These are phyloP conservation scores for Sylvilagus bachmani DNA, from an alignment of 2,113 vertebrate species.

Conservation along the genomic window DNA sequence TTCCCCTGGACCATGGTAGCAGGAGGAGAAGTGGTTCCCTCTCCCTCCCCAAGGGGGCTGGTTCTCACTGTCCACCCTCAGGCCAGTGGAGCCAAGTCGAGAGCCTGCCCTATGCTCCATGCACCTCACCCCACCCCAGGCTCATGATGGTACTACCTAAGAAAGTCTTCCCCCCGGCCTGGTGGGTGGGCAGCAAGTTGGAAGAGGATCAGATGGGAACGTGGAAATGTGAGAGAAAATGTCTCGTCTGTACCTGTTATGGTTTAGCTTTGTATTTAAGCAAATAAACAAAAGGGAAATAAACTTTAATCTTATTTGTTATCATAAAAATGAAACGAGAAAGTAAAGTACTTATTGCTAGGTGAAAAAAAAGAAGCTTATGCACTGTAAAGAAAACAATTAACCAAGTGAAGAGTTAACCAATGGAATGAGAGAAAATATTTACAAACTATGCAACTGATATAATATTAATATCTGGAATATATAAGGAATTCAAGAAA, in stretches of 20 bases:
- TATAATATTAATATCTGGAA: no score
- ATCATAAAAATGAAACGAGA: constrained; percentile 86
- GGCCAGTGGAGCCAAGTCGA: constrained; percentile 44
- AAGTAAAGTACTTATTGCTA: constrained; percentile 90
- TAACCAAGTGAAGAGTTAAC: no score
- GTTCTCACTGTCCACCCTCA: background rate
- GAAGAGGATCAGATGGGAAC: constrained; percentile 72
- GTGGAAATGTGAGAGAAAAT: constrained; percentile 67
- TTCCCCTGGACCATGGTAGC: background rate
- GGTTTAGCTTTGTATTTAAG: constrained; percentile 90
- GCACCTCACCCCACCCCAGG: background rate
- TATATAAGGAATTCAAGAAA: no score
- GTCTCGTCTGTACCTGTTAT: constrained; percentile 83
- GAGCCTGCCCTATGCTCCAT: background rate
- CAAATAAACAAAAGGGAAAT: constrained; percentile 79
- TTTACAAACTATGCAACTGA: no score
- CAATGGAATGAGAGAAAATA: no score
- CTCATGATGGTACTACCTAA: constrained; percentile 79
- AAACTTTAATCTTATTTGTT: constrained; percentile 90
- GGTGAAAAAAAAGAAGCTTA: constrained; percentile 48
- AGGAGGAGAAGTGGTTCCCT: background rate
- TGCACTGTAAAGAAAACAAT: background rate
- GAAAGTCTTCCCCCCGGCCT: constrained; percentile 74
- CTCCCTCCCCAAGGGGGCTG: background rate
- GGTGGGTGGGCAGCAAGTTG: constrained; percentile 54